Percentiles rank a stretch among this genome's conserved stretches.
These are phyloP conservation scores for Nymphalis urticae DNA, from an alignment of 2,888 invertebrate species.

Conservation along the genomic window DNA sequence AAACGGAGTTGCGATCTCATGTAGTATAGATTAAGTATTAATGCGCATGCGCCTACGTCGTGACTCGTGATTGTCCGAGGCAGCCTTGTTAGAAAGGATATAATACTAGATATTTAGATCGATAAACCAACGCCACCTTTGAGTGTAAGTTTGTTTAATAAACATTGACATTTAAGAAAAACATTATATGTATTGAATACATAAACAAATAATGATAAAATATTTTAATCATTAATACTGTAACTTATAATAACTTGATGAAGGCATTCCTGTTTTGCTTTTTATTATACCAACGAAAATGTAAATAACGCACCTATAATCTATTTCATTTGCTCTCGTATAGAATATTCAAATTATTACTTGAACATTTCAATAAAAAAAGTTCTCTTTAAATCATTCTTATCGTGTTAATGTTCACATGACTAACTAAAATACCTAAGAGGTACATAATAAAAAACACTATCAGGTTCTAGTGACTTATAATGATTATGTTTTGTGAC, in stretches of 20 bases:
- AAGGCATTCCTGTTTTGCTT: too few relatives aligned
- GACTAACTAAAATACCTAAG: not conserved
- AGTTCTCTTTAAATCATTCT: too few relatives aligned
- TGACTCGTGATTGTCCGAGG: conserved; percentile 41
- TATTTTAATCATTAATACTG: too few relatives aligned
- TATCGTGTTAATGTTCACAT: not conserved
- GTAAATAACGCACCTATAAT: too few relatives aligned
- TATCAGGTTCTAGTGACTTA: not conserved
- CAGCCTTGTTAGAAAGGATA: conserved; percentile 45
- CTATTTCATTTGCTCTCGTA: too few relatives aligned
- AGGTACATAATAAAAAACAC: not conserved
- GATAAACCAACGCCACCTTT: conserved; percentile 25
- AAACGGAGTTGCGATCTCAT: not conserved
- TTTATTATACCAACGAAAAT: too few relatives aligned
- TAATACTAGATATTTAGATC: conserved; percentile 28
- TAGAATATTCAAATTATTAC: too few relatives aligned
- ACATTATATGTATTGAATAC: too few relatives aligned
- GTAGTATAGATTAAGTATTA: not conserved
- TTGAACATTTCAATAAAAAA: too few relatives aligned
- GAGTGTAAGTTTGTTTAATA: not conserved
- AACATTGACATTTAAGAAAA: too few relatives aligned
- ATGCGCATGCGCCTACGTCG: conserved; percentile 37
- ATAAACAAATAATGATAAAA: too few relatives aligned
- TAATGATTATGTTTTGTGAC: conserved; percentile 1
- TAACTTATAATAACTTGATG: too few relatives aligned